Base-by-base conservation (phyloP, 2,797 vertebrate species). In the Numenius phaeopus region DNA sequence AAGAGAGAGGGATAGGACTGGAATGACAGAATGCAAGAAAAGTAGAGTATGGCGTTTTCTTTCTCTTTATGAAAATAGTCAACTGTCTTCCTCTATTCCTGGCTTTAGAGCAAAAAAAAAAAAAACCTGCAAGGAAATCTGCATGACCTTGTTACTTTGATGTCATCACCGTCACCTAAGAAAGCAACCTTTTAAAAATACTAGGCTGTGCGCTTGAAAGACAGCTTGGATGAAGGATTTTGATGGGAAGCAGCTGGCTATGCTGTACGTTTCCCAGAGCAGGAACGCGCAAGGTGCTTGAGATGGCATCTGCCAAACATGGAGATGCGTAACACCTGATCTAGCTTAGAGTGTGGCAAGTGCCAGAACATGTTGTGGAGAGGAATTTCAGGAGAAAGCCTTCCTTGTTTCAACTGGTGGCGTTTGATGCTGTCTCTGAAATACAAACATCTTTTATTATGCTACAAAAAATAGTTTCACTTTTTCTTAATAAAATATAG, bases 401-500 rank as follows among this genome's bases (percentile, higher is more conserved):
- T 94, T 78, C 83, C 29, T 37, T 83, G 18, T 84, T 91, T 90
- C 72, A 44, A 3, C 73, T 65, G 67, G 71, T 70, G 62, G 54
- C 58, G 58, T 64, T 91, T 89, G 85, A 89, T 86, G 72, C 80
- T 71, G 52, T 90, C 95, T 90, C 91, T 89, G 91, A 95, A 94
- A 92, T 96, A 95, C 88, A 97, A 96, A 97, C 42, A 54, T 46
- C 50, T 90, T 96, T 72, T 76, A 64, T 87, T 92, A 76, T 9
- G 52, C 76, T 97, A 97, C 85, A 91, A 96, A 97, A 97, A 96
- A 96, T 95, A 97, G 75, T 93, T 92, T 86, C 44, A 55, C 49
- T 64, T 94, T 89, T 91, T 89, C 9, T n/a, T 97, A 95, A 70
- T 83, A 97, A 98, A 98, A 97, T 95, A 96, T 50, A 97, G 52